Percentiles rank a stretch among this genome's conserved stretches.
These are phyloP conservation scores for Lepidocolaptes lacrymiger DNA, from an alignment of 2,797 vertebrate species.

Conservation along the genomic window DNA sequence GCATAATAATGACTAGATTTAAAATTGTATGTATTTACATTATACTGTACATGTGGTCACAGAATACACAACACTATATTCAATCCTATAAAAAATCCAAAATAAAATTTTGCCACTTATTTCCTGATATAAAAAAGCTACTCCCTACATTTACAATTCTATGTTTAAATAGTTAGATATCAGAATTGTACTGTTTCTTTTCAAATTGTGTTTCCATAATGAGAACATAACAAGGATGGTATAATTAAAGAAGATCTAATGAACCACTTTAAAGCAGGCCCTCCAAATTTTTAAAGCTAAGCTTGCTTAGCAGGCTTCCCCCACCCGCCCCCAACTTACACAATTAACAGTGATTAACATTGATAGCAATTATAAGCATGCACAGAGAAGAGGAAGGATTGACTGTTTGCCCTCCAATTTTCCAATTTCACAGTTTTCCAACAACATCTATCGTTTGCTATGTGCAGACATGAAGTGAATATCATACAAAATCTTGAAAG, in stretches of 20 bases:
- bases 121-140: background rate
- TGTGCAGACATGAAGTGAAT: background rate
- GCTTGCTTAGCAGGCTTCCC: background rate
- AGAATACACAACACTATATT: background rate
- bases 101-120: background rate
- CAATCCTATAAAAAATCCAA: background rate
- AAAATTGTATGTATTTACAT: background rate
- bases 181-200: background rate
- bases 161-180: background rate
- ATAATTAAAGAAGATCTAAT: background rate
- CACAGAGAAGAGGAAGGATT: background rate
- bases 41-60: background rate
- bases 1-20: background rate
- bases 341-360: constrained; percentile 11
- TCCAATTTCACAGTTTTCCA: background rate
- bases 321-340: background rate
- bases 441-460: background rate
- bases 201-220: background rate
- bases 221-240: background rate
- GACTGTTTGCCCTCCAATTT: background rate
- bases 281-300: background rate
- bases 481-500: background rate
- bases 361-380: background rate
- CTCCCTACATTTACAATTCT: background rate
- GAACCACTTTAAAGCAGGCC: background rate